phyloP scores from a whole-genome alignment of 92 coral and sea anemone species.

The Diadumene lineata region DNA sequence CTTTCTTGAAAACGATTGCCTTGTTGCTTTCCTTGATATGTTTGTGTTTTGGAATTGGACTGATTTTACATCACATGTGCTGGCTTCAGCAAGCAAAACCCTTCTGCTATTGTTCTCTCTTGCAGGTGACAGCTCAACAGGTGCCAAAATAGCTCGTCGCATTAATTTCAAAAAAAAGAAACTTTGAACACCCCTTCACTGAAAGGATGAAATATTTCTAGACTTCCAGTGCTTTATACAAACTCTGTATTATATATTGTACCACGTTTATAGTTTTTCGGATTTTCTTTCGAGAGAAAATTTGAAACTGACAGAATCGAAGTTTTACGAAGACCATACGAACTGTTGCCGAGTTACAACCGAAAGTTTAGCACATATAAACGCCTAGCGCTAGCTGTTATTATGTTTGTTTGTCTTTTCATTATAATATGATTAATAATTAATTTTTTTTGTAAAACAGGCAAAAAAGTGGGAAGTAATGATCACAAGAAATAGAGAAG shows the following conservation, averaged over 20 bases:
- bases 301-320: background rate
- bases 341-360: conserved; percentile 6
- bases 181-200: background rate
- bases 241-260: no score
- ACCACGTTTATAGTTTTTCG: no score
- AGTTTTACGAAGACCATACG: background rate
- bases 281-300: no score
- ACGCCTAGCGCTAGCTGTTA: background rate
- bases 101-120: background rate
- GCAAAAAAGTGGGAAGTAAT: no score
- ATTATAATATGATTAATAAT: no score
- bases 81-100: background rate
- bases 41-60: background rate
- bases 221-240: background rate
- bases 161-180: background rate
- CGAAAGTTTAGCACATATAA: background rate
- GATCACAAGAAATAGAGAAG: no score
- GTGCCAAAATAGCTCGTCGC: background rate
- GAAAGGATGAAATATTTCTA: background rate
- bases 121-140: conserved; percentile 18
- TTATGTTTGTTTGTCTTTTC: no score
- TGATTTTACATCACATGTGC: conserved; percentile 14
- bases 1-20: no score
- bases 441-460: no score
- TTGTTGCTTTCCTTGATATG: background rate